Evolutionary conservation across 2,888 invertebrate genomes (phyloP).

Genomic region (Melolontha melolontha): DNA sequence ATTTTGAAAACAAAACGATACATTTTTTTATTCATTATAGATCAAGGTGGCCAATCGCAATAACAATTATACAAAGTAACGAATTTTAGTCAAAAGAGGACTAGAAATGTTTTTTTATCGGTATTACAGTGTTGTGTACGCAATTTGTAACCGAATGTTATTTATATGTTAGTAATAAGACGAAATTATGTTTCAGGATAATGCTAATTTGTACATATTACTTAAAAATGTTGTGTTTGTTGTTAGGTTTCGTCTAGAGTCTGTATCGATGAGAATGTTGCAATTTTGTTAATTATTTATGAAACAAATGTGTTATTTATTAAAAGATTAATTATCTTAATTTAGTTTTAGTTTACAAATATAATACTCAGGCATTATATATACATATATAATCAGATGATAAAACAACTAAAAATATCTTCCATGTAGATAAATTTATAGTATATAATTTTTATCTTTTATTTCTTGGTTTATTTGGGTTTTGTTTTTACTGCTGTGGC

Average conservation of each 20-base stretch:
- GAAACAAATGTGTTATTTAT: slow-evolving; percentile 12
- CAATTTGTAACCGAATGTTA: slow-evolving; percentile 43
- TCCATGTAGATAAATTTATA: no score
- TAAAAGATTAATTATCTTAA: not conserved
- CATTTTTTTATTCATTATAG: slow-evolving; percentile 17
- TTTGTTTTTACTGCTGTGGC: no score
- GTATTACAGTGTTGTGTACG: slow-evolving; percentile 32
- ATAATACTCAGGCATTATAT: no score
- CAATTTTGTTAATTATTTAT: slow-evolving; percentile 29
- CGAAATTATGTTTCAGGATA: slow-evolving; percentile 48
- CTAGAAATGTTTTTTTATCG: slow-evolving; percentile 34
- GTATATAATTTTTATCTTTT: no score
- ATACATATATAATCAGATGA: no score
- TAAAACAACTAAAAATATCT: no score
- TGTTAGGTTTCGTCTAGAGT: slow-evolving; percentile 26
- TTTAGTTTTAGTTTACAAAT: no score
- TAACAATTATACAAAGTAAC: slow-evolving; percentile 30
- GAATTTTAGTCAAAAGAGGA: slow-evolving; percentile 24
- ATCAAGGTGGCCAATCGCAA: slow-evolving; percentile 42
- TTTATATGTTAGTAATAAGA: slow-evolving; percentile 52
- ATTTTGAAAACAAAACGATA: not conserved
- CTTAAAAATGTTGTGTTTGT: slow-evolving; percentile 30
- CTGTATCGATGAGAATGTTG: slow-evolving; percentile 16
- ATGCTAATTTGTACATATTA: slow-evolving; percentile 48
- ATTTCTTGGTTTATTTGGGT: no score